Percentiles rank a stretch among this genome's conserved stretches.
Evolutionary conservation across 2,797 vertebrate species (phyloP).

Genomic region (Takifugu rubripes): DNA sequence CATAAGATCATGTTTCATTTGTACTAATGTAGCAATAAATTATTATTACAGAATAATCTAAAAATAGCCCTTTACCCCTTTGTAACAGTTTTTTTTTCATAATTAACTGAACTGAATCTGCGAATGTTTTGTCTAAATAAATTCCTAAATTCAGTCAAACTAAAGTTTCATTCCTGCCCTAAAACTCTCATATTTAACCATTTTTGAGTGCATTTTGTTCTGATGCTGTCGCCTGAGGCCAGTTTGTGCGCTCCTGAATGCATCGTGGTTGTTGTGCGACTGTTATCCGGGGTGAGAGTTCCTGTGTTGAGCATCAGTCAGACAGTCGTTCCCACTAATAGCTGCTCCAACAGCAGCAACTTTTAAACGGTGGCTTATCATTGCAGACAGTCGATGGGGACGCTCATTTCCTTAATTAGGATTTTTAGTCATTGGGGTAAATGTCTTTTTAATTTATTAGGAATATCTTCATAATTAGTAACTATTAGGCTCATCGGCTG

Average conservation of each 20-base stretch:
- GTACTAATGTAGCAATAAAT: too few species aligned
- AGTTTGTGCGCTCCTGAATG: background rate
- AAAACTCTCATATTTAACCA: too few species aligned
- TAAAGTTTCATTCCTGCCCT: too few species aligned
- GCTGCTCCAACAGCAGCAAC: background rate
- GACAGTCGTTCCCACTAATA: background rate
- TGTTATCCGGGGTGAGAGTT: background rate
- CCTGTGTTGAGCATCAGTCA: background rate
- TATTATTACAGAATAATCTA: too few species aligned
- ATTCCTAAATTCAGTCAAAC: too few species aligned
- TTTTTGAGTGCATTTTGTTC: too few species aligned
- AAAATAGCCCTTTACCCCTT: too few species aligned
- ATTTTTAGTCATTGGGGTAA: slow-evolving; percentile 34
- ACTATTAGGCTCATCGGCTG: slow-evolving; percentile 51
- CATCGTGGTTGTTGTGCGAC: background rate
- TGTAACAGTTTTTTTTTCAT: too few species aligned
- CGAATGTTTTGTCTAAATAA: too few species aligned
- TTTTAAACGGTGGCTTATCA: slow-evolving; percentile 16
- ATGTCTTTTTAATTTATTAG: slow-evolving; percentile 58
- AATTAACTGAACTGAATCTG: too few species aligned
- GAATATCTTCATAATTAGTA: slow-evolving; percentile 57
- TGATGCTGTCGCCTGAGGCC: too few species aligned
- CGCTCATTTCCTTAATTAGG: slow-evolving; percentile 31
- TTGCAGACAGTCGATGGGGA: slow-evolving; percentile 2
- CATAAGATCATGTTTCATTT: too few species aligned